A percentile compares a stretch with the other conserved stretches of the same genome.
These are phyloP conservation scores for Phyllotreta cruciferae DNA, from an alignment of 2,888 invertebrate species.

Conservation along the genomic window DNA sequence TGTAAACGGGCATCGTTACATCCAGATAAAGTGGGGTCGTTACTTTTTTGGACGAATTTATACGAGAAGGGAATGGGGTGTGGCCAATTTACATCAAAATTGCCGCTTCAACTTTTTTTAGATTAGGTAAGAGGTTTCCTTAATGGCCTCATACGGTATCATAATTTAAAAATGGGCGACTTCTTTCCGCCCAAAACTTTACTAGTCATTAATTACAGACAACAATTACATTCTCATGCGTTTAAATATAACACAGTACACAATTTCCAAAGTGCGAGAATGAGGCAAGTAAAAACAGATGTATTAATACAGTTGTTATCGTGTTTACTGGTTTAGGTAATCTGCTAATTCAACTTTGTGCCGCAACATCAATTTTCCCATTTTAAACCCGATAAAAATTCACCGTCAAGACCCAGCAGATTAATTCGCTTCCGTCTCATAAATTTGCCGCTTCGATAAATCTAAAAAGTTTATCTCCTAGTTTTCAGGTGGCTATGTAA, in stretches of 20 bases:
- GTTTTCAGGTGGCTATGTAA: conserved; percentile 30
- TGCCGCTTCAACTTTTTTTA: conserved; percentile 10
- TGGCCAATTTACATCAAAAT: conserved; percentile 18
- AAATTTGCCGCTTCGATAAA: conserved; percentile 30
- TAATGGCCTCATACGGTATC: conserved; percentile 6
- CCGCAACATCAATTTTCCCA: background rate
- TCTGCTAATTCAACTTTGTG: background rate
- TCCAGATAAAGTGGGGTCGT: conserved; percentile 15
- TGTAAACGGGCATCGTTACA: no score
- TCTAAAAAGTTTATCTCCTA: conserved; percentile 33
- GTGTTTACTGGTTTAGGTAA: no score
- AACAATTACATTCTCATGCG: background rate
- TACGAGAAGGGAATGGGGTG: conserved; percentile 9
- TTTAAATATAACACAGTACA: no score
- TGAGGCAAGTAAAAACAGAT: no score
- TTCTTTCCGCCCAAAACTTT: background rate
- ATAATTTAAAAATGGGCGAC: background rate
- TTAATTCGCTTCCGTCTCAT: conserved; percentile 22
- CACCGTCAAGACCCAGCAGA: conserved; percentile 1
- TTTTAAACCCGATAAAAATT: no score
- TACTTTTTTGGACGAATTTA: conserved; percentile 16
- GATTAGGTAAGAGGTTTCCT: conserved; percentile 1
- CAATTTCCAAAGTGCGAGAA: no score
- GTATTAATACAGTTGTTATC: no score
- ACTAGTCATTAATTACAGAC: background rate